phyloP scores from a whole-genome alignment of 2,888 invertebrate genomes.

The Seladonia tumulorum region DNA sequence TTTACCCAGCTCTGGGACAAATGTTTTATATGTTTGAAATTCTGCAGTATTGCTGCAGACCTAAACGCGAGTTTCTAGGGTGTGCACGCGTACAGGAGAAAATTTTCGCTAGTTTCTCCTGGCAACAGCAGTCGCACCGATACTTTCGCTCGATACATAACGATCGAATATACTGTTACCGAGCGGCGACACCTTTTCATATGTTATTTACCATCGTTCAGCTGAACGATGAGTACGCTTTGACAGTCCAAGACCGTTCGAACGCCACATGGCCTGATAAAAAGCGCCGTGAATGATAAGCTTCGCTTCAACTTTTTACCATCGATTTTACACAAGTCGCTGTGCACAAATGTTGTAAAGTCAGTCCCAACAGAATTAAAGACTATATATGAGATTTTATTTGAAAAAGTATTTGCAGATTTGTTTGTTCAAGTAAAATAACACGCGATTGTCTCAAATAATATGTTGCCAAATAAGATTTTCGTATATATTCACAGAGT shows the following conservation, averaged over 20 bases:
- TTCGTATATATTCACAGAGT: too few species aligned
- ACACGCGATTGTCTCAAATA: too few species aligned
- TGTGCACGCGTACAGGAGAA: slow-evolving; percentile 53
- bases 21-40: neutral
- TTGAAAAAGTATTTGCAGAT: too few species aligned
- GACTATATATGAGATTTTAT: too few species aligned
- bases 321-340: neutral
- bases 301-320: neutral
- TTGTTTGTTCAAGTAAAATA: too few species aligned
- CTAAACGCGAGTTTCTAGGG: slow-evolving; percentile 47
- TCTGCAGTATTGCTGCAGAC: neutral
- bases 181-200: slow-evolving; percentile 49
- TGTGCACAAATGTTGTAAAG: neutral
- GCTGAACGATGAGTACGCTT: neutral
- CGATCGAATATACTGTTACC: slow-evolving; percentile 62
- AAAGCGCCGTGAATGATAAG: too few species aligned
- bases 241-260: neutral
- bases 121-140: slow-evolving; percentile 64
- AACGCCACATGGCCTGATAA: neutral
- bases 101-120: slow-evolving; percentile 71
- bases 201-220: slow-evolving; percentile 14
- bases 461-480: too few species aligned
- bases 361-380: too few species aligned
- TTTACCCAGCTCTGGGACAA: too few species aligned
- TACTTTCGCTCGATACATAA: slow-evolving; percentile 67